phyloP scores from a whole-genome alignment of 1,140 invertebrate genomes.

The Drosophila ambigua region DNA sequence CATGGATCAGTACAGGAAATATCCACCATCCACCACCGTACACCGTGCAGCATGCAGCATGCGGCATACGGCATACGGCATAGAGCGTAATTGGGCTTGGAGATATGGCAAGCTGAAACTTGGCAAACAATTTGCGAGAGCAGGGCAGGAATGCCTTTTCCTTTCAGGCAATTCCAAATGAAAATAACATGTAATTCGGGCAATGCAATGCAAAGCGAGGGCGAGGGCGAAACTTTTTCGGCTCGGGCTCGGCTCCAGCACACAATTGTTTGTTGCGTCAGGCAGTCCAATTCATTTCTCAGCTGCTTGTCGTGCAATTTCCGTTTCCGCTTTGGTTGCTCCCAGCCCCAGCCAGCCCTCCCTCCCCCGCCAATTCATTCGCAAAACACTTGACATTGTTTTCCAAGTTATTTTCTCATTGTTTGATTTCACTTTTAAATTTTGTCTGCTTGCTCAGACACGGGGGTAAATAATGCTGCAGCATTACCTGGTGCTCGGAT shows the following conservation, averaged over 20 bases:
- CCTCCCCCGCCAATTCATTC: slow-evolving; percentile 19
- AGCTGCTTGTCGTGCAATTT: slow-evolving; percentile 41
- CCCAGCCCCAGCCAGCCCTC: neutral
- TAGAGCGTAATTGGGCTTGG: no score
- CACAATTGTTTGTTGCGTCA: slow-evolving; percentile 28
- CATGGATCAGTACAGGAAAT: no score
- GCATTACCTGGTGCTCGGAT: slow-evolving; percentile 3
- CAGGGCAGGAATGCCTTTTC: neutral
- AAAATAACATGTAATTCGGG: no score
- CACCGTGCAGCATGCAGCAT: no score
- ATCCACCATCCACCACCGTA: no score
- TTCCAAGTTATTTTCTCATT: slow-evolving; percentile 77
- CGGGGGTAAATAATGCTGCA: slow-evolving; percentile 40
- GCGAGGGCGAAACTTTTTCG: no score
- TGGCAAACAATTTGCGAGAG: neutral
- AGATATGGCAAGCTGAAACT: no score
- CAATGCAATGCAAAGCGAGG: neutral
- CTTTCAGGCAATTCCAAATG: no score
- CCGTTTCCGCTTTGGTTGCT: slow-evolving; percentile 36
- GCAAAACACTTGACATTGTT: slow-evolving; percentile 70
- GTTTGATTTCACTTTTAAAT: slow-evolving; percentile 80
- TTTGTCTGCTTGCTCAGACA: slow-evolving; percentile 70
- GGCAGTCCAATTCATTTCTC: slow-evolving; percentile 38
- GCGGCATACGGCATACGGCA: no score
- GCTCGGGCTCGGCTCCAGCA: no score